Percentiles rank a stretch among this genome's conserved stretches.
phyloP scores from a whole-genome alignment of 2,113 vertebrate species.

The Agapornis roseicollis region DNA sequence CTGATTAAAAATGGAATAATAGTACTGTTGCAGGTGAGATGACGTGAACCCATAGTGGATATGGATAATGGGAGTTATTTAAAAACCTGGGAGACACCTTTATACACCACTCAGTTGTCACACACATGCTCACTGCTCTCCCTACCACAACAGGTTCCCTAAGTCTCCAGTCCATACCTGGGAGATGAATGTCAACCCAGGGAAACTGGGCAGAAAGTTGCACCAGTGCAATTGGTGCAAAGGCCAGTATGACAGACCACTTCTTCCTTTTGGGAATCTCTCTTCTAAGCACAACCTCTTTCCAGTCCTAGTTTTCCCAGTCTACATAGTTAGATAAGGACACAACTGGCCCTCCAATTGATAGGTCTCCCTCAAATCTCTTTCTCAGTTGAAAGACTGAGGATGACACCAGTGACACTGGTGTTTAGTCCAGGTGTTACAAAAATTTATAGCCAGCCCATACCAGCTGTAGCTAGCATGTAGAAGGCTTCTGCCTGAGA shows the following conservation, averaged over 20 bases:
- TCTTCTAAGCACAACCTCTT: neutral
- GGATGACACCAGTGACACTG: neutral
- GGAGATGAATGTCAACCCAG: neutral
- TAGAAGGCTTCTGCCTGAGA: neutral
- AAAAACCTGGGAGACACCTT: neutral
- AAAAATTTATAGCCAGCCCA: neutral
- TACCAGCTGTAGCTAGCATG: neutral
- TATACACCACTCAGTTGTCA: neutral
- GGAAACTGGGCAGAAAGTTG: neutral
- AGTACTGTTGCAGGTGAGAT: neutral
- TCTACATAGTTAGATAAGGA: neutral
- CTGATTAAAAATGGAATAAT: neutral
- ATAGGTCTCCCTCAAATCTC: neutral
- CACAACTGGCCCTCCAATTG: neutral
- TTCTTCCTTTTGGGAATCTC: neutral
- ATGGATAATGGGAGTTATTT: neutral
- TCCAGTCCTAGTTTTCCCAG: neutral
- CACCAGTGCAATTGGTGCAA: neutral
- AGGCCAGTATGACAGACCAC: neutral
- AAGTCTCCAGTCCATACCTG: fast-evolving
- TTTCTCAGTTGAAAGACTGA: neutral
- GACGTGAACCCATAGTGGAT: neutral
- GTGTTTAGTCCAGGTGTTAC: neutral
- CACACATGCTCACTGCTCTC: neutral
- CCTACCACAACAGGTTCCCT: fast-evolving